phyloP scores from a whole-genome alignment of 2,113 vertebrate genomes.

The Odocoileus hemionus region DNA sequence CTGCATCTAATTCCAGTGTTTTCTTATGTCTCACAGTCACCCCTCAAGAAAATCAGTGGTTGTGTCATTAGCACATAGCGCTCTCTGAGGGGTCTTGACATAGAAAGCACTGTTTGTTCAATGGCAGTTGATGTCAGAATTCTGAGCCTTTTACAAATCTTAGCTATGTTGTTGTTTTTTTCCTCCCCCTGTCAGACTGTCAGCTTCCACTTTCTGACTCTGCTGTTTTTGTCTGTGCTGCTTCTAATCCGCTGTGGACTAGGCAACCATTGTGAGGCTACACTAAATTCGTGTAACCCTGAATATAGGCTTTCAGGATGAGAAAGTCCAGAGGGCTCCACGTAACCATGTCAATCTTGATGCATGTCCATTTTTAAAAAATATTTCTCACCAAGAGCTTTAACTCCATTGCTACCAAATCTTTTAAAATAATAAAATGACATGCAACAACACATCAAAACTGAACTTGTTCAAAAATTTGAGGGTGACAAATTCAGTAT shows the following conservation, averaged over 20 bases:
- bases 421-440: not conserved
- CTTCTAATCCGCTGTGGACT: not conserved
- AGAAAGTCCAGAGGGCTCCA: not conserved
- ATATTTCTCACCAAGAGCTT: not conserved
- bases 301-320: not conserved
- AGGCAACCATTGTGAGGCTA: not conserved
- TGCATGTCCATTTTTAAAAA: not conserved
- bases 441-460: not conserved
- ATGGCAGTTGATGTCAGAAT: not conserved
- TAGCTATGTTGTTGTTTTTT: not conserved
- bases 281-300: not conserved
- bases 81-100: not conserved
- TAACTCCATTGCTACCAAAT: not conserved
- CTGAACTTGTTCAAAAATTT: not conserved
- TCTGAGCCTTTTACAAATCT: not conserved
- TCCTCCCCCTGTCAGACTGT: not conserved
- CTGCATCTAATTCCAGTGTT: not conserved
- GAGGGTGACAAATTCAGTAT: not conserved
- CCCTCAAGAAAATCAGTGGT: not conserved
- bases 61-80: not conserved
- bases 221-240: not conserved
- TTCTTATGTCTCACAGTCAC: not conserved
- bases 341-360: not conserved
- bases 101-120: not conserved
- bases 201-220: not conserved